phyloP scores from a whole-genome alignment of 2,888 invertebrate genomes.

The Caenorhabditis uteleia region DNA sequence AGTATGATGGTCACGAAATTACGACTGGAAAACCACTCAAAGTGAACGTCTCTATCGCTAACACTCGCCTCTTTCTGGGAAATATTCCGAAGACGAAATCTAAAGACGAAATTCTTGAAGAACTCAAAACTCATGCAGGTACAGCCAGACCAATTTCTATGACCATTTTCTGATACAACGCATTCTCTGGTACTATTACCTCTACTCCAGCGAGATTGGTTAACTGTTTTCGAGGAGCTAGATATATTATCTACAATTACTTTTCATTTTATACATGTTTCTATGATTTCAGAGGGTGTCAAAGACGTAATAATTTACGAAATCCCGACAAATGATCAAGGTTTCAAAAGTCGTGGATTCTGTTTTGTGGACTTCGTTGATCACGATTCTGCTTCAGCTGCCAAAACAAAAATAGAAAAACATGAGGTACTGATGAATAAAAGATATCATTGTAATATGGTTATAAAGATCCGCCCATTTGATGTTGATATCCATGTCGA shows the following conservation, averaged over 20 bases:
- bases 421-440: constrained; percentile 26
- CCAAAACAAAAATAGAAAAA: constrained; percentile 84
- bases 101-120: constrained; percentile 99
- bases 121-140: constrained; percentile 99
- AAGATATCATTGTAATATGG: background rate
- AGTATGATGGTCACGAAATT: constrained; percentile 99
- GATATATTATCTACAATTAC: no score
- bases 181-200: no score
- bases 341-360: constrained; percentile 99
- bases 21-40: constrained; percentile 99
- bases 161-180: no score
- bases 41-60: constrained; percentile 99
- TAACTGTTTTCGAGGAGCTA: no score
- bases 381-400: constrained; percentile 96
- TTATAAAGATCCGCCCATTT: constrained; percentile 81
- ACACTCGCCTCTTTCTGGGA: constrained; percentile 99
- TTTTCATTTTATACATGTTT: no score
- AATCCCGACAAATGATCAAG: constrained; percentile 92
- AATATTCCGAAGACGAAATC: constrained; percentile 99
- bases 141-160: no score
- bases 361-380: constrained; percentile 99
- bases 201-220: no score
- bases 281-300: constrained; percentile 90
- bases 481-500: constrained; percentile 99
- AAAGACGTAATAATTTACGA: constrained; percentile 99